Conservation (phyloP, 2,113 vertebrate species). For the Sprattus sprattus region DNA sequence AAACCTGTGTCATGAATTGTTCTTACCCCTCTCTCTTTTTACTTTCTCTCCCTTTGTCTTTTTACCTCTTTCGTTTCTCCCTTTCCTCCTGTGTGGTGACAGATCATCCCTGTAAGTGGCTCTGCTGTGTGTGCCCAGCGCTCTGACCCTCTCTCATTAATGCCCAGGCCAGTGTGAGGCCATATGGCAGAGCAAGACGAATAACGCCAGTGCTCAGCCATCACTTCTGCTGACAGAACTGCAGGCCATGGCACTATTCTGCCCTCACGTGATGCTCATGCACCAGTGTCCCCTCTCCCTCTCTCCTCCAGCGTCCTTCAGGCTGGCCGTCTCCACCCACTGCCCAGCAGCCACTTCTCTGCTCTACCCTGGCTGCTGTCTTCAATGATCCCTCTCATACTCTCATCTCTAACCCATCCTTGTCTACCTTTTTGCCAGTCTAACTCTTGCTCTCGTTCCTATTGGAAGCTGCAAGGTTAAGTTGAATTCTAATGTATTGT, state of each 20-base stretch:
- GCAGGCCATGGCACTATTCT: constrained; percentile 77
- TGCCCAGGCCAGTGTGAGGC: constrained; percentile 70
- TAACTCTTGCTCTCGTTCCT: no score
- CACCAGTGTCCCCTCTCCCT: constrained; percentile 55
- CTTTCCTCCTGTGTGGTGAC: constrained; percentile 59
- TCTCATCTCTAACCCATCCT: not conserved
- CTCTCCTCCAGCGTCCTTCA: constrained; percentile 73
- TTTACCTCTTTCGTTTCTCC: constrained; percentile 10
- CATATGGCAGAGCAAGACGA: constrained; percentile 79
- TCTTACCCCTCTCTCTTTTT: not conserved
- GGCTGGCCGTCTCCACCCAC: constrained; percentile 6
- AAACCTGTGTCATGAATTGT: not conserved
- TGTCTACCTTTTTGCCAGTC: no score
- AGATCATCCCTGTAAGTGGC: constrained; percentile 70
- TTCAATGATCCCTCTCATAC: constrained; percentile 40
- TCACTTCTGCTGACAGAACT: constrained; percentile 83
- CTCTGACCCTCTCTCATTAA: constrained; percentile 79
- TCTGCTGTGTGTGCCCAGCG: constrained; percentile 71
- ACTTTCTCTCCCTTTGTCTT: not conserved
- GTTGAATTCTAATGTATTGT: no score
- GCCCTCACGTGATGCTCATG: constrained; percentile 59
- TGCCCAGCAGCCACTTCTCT: constrained; percentile 41
- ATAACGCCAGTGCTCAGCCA: constrained; percentile 76
- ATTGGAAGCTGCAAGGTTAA: no score
- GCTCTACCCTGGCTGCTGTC: constrained; percentile 45